A percentile compares a stretch with the other conserved stretches of the same genome.
phyloP scores from a whole-genome alignment of 1,140 invertebrate genomes.

The Nomia melanderi region DNA sequence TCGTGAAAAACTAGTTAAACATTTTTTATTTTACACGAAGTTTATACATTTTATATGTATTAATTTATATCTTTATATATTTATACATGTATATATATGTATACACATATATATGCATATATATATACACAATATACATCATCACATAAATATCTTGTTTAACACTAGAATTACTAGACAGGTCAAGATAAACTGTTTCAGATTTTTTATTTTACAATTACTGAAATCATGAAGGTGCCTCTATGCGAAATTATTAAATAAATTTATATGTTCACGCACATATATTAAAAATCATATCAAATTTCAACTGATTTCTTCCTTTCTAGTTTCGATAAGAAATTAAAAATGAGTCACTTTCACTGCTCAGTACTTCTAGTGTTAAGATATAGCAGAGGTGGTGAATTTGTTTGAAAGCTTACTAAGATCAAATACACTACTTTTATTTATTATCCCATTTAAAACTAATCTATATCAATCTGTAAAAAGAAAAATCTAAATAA shows the following conservation, averaged over 20 bases:
- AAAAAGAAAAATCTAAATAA: conserved; percentile 11
- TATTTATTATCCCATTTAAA: conserved; percentile 33
- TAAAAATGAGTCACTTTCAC: too few species aligned
- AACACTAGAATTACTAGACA: too few species aligned
- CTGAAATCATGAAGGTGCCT: too few species aligned
- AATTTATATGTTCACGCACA: too few species aligned
- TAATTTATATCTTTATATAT: conserved; percentile 38
- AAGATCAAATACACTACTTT: conserved; percentile 6
- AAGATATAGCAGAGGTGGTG: not conserved
- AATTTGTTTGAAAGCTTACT: conserved; percentile 28
- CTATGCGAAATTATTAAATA: too few species aligned
- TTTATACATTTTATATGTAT: conserved; percentile 39
- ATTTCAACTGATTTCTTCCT: too few species aligned
- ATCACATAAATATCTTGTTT: conserved; percentile 12
- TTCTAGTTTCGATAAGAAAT: too few species aligned
- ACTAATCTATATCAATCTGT: conserved; percentile 16
- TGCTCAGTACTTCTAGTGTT: too few species aligned
- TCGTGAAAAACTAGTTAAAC: conserved; percentile 10
- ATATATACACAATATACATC: conserved; percentile 6
- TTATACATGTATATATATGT: conserved; percentile 37
- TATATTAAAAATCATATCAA: too few species aligned
- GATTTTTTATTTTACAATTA: too few species aligned
- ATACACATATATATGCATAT: conserved; percentile 30
- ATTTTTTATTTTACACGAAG: not conserved
- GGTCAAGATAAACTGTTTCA: too few species aligned